Conservation (phyloP, 2,113 vertebrate species). For the Engystomops pustulosus region DNA sequence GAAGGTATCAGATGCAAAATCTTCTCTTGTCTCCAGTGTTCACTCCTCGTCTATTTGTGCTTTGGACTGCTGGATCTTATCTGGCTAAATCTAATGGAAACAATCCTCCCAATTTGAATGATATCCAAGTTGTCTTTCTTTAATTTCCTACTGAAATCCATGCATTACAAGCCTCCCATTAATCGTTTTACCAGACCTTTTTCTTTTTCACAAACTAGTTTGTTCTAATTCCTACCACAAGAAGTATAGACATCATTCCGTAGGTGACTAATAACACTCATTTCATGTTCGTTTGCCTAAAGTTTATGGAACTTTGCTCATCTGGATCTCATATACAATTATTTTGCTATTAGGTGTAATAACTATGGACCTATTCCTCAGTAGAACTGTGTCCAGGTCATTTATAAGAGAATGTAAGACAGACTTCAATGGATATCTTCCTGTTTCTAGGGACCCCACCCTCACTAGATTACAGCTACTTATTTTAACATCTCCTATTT, state of each 20-base stretch:
- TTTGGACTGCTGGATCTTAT: constrained; percentile 62
- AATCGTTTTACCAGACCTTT: constrained; percentile 55
- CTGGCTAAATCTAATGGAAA: constrained; percentile 60
- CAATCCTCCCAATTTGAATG: constrained; percentile 2
- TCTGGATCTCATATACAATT: too few species aligned
- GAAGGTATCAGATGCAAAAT: constrained; percentile 19
- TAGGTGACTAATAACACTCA: not conserved
- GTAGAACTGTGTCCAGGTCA: not conserved
- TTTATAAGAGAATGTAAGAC: not conserved
- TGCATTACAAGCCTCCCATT: constrained; percentile 53
- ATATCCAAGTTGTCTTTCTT: constrained; percentile 58
- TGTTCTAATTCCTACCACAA: constrained; percentile 16
- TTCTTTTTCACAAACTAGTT: not conserved
- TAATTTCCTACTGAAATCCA: constrained; percentile 59
- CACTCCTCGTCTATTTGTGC: constrained; percentile 58
- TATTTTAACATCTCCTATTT: not conserved
- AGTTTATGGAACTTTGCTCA: not conserved
- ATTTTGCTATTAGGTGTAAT: not conserved
- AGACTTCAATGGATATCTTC: not conserved
- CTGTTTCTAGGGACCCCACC: not conserved
- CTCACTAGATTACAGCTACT: constrained; percentile 3
- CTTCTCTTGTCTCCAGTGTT: constrained; percentile 22
- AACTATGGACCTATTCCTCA: not conserved
- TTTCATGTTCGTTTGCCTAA: not conserved
- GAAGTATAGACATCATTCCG: not conserved